Conservation (phyloP, 53 echinoderm and acorn worm genomes). For the Pentamera pediparva region DNA sequence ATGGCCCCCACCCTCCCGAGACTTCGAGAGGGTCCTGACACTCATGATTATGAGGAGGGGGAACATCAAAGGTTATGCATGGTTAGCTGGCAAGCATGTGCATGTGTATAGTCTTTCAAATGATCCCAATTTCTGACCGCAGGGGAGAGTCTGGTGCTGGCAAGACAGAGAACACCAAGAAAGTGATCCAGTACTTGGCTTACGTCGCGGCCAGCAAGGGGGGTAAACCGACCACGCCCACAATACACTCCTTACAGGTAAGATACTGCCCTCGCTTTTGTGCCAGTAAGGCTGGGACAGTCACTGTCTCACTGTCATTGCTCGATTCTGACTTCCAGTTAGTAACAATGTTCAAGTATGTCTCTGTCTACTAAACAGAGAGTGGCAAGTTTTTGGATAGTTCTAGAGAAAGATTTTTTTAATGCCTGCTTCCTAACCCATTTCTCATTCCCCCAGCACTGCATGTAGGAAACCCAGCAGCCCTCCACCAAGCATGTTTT, state of each 20-base stretch:
- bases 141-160: constrained; percentile 99
- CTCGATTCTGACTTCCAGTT: not conserved
- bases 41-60: too few species aligned
- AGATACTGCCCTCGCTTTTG: not conserved
- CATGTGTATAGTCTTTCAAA: not conserved
- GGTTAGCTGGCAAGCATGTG: too few species aligned
- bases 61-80: too few species aligned
- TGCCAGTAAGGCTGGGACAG: not conserved
- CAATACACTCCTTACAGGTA: constrained; percentile 89
- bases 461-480: too few species aligned
- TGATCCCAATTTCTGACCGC: not conserved
- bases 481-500: too few species aligned
- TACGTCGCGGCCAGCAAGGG: constrained; percentile 84
- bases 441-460: too few species aligned
- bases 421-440: too few species aligned
- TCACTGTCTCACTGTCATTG: not conserved
- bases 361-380: too few species aligned
- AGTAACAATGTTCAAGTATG: too few species aligned
- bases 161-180: constrained; percentile 99
- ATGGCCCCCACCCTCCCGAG: not conserved
- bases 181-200: constrained; percentile 99
- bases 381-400: too few species aligned
- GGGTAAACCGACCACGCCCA: constrained; percentile 36
- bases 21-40: not conserved
- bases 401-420: too few species aligned